phyloP scores from a whole-genome alignment of 2,113 vertebrate species.

The Melanerpes formicivorus region DNA sequence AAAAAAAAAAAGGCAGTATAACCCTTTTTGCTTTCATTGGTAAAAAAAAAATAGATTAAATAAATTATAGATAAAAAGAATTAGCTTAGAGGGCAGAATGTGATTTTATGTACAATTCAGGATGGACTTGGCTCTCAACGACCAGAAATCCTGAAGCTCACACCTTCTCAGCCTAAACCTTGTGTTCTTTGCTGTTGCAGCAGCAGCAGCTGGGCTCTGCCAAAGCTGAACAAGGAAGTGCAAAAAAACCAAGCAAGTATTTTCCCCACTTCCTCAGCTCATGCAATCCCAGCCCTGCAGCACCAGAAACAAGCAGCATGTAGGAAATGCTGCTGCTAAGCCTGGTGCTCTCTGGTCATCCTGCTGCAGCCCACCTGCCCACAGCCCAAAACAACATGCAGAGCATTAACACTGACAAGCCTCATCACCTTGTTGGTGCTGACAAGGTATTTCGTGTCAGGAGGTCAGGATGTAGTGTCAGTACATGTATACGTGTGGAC shows the following conservation, averaged over 20 bases:
- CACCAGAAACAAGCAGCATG: not conserved
- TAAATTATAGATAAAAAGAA: not conserved
- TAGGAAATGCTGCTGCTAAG: not conserved
- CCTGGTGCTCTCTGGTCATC: not conserved
- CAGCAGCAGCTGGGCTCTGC: not conserved
- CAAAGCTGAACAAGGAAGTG: not conserved
- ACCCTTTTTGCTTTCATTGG: not conserved
- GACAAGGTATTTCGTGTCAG: not conserved
- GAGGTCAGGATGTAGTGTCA: slow-evolving; percentile 34
- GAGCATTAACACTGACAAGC: accelerated
- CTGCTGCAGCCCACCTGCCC: not conserved
- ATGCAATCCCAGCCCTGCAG: not conserved
- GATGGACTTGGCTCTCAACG: not conserved
- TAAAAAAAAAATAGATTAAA: not conserved
- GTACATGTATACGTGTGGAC: accelerated
- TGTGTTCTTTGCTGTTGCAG: not conserved
- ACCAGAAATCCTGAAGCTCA: not conserved
- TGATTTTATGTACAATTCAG: not conserved
- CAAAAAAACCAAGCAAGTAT: not conserved
- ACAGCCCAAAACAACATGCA: accelerated
- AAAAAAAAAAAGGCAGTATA: not conserved
- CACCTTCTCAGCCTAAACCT: not conserved
- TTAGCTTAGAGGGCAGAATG: not conserved
- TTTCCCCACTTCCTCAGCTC: not conserved
- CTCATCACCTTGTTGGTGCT: accelerated